phyloP scores from a whole-genome alignment of 1,140 invertebrate species.

The Lasioglossum albipes region DNA sequence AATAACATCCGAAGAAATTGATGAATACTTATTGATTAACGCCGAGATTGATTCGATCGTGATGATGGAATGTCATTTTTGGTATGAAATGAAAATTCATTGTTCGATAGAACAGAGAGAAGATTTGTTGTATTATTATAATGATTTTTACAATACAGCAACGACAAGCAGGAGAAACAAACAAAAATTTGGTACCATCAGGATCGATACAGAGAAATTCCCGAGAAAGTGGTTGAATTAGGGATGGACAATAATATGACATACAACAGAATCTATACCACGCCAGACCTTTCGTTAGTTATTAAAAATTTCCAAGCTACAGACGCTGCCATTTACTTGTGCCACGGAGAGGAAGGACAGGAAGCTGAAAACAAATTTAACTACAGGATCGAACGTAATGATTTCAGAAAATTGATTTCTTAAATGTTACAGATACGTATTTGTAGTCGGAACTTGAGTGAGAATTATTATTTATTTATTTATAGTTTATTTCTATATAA shows the following conservation, averaged over 20 bases:
- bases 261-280: constrained; percentile 75
- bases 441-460: too few species aligned
- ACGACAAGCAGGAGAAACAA: constrained; percentile 69
- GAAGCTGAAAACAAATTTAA: constrained; percentile 79
- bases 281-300: constrained; percentile 75
- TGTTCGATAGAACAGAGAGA: too few species aligned
- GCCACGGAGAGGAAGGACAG: constrained; percentile 76
- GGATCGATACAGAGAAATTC: constrained; percentile 67
- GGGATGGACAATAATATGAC: constrained; percentile 78
- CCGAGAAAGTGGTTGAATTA: constrained; percentile 75
- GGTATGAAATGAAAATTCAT: constrained; percentile 64
- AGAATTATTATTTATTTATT: too few species aligned
- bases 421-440: not conserved
- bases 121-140: not conserved
- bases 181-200: constrained; percentile 81
- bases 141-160: constrained; percentile 51
- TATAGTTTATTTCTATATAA: too few species aligned
- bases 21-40: constrained; percentile 78
- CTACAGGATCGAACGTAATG: constrained; percentile 79
- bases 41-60: constrained; percentile 74
- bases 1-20: constrained; percentile 74
- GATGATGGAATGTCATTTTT: constrained; percentile 78
- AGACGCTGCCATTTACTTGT: constrained; percentile 80
- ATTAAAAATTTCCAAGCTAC: constrained; percentile 71
- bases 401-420: constrained; percentile 53